A percentile compares a stretch with the other conserved stretches of the same genome.
These are phyloP conservation scores for Amphiprion percula DNA, from an alignment of 2,113 vertebrate genomes.

Conservation along the genomic window DNA sequence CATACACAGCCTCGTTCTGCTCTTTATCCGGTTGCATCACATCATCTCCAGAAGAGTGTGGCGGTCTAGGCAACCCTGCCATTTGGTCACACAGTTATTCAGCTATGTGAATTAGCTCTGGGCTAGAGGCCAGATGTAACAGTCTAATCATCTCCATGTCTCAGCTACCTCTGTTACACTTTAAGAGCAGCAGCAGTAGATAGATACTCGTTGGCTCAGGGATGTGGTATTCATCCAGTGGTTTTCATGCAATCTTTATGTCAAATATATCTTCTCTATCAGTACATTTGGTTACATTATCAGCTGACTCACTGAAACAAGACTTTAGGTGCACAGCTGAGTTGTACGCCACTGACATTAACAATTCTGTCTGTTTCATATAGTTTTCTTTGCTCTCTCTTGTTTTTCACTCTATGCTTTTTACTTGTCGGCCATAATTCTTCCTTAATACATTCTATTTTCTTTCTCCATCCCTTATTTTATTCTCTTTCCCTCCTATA, in stretches of 20 bases:
- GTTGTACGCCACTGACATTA: conserved; percentile 25
- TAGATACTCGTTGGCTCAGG: conserved; percentile 37
- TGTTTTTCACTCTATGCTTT: not conserved
- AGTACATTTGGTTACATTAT: conserved; percentile 56
- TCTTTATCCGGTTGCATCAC: conserved; percentile 79
- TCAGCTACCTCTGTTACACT: conserved; percentile 39
- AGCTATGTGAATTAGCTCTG: conserved; percentile 68
- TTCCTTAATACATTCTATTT: not conserved
- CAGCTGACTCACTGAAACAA: conserved; percentile 49
- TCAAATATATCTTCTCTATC: conserved; percentile 9
- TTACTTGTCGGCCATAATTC: not conserved
- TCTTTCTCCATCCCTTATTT: conserved; percentile 2
- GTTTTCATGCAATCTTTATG: conserved; percentile 37
- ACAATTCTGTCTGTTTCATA: conserved; percentile 22
- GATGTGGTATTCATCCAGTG: conserved; percentile 24
- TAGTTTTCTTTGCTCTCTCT: not conserved
- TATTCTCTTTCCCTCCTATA: conserved; percentile 16
- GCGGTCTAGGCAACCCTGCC: conserved; percentile 60
- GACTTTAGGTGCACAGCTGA: conserved; percentile 15
- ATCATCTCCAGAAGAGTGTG: conserved; percentile 70
- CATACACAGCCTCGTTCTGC: conserved; percentile 63
- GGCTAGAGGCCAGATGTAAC: conserved; percentile 72
- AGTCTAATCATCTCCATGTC: conserved; percentile 66
- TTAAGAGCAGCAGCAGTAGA: conserved; percentile 27
- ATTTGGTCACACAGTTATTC: conserved; percentile 67